Conservation (phyloP, 2,888 invertebrate genomes). For the Drosophila diplacantha region DNA sequence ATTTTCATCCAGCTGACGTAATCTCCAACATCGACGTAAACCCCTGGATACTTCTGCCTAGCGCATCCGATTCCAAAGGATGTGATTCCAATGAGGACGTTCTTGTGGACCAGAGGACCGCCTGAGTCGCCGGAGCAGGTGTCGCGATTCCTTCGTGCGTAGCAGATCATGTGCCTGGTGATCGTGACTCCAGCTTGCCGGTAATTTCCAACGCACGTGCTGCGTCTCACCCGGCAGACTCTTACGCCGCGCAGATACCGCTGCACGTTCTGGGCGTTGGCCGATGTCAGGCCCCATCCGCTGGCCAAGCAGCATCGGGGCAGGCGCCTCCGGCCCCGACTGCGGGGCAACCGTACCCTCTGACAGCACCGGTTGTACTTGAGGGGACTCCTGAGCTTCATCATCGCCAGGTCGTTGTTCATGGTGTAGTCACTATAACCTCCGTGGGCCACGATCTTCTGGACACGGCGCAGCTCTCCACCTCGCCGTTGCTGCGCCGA, state of each 20-base stretch:
- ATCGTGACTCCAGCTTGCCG: constrained; percentile 22
- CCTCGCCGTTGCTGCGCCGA: constrained; percentile 39
- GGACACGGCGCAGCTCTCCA: constrained; percentile 43
- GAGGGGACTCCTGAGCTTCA: constrained; percentile 42
- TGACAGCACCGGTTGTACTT: constrained; percentile 24
- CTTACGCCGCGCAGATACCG: constrained; percentile 29
- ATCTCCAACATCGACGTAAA: constrained; percentile 36
- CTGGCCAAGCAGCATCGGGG: constrained; percentile 42
- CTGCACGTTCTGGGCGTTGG: constrained; percentile 35
- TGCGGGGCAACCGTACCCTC: constrained; percentile 34
- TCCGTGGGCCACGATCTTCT: constrained; percentile 26
- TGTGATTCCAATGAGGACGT: constrained; percentile 45
- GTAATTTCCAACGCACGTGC: constrained; percentile 33
- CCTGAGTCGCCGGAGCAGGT: constrained; percentile 58
- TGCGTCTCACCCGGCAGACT: constrained; percentile 17
- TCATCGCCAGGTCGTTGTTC: constrained; percentile 56
- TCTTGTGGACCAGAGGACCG: constrained; percentile 38
- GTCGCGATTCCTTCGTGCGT: constrained; percentile 36
- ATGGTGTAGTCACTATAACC: constrained; percentile 34
- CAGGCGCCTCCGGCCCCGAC: background rate
- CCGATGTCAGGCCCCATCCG: constrained; percentile 47
- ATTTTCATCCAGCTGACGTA: constrained; percentile 38
- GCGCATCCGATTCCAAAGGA: constrained; percentile 60
- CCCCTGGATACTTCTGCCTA: constrained; percentile 35
- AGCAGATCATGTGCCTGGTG: constrained; percentile 52